A percentile compares a stretch with the other conserved stretches of the same genome.
Conservation (phyloP, 2,113 vertebrate species). For the Rhinolophus ferrumequinum region DNA sequence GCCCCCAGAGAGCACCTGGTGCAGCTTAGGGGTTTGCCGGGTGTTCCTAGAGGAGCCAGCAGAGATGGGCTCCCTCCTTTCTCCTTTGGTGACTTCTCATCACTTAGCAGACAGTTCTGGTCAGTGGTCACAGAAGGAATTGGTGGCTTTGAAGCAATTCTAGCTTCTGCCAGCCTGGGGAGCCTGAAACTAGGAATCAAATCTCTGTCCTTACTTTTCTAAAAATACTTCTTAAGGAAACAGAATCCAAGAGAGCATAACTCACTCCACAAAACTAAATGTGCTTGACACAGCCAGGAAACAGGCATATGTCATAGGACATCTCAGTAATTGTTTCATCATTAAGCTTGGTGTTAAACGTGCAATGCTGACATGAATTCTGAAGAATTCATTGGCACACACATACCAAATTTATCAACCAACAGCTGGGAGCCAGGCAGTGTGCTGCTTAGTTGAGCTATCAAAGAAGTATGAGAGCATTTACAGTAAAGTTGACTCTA, state of each 20-base stretch:
- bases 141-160: conserved; percentile 36
- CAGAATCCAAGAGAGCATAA: neutral
- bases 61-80: neutral
- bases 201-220: conserved; percentile 45
- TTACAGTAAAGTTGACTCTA: neutral
- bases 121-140: neutral
- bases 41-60: neutral
- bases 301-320: neutral
- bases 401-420: neutral
- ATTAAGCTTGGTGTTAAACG: neutral
- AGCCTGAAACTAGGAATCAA: conserved; percentile 60
- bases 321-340: neutral
- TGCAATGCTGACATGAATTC: neutral
- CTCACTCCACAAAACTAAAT: neutral
- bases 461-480: rapidly evolving
- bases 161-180: conserved; percentile 62
- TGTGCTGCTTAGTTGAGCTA: neutral
- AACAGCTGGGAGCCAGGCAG: neutral
- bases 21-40: rapidly evolving
- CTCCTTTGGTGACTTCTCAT: no score
- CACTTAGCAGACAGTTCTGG: neutral
- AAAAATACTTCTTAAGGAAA: conserved; percentile 31
- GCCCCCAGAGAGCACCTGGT: neutral
- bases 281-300: neutral
- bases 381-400: neutral